Base-by-base conservation (phyloP, 2,797 vertebrate species). In the Clamator glandarius region DNA sequence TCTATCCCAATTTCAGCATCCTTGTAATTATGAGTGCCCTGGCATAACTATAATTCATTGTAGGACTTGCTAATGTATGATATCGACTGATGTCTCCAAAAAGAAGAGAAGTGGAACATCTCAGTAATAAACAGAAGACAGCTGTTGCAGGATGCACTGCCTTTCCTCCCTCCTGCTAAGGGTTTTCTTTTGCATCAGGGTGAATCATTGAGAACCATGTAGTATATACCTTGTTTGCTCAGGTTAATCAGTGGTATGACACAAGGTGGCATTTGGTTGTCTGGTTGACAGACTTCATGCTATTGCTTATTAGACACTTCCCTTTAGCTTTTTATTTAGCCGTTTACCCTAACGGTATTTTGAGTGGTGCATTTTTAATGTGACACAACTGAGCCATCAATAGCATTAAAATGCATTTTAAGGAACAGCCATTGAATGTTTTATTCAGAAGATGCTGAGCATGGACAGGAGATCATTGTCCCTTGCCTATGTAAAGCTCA, bases 331-430 rank as follows among this genome's bases (percentile, higher is more conserved):
- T 89, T 67, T 64, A 26, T 50, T 63, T 87, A 58, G 41, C 57
- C 55, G 19, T 55, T 91, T 89, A 57, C 25, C 39, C 36, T 80
- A 52, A 58, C 15, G 9, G 23, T 74, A 25, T 80, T 92, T 88
- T 93, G 86, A 80, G 55, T 66, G 52, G 17, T 75, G 12, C 42
- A 4, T 89, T 84, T 91, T 92, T 67, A 83, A 86, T 81, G 57
- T 72, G 54, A 23, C 31, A 29, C 19, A 85, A 61, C 54, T 89
- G 50, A 68, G 17, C 0, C 3, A 74, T 89, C 78, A 64, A 9
- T 79, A 23, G 41, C 11, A 52, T 75, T 80, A 70, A 91, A 90
- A 91, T 69, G 17, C 69, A 62, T 86, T 90, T 94, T 64, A 72
- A 11, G 1, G 69, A 86, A 63, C 64, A 78, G 20, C 57, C 81